phyloP scores from a whole-genome alignment of 2,113 vertebrate genomes.

The Ictalurus furcatus region DNA sequence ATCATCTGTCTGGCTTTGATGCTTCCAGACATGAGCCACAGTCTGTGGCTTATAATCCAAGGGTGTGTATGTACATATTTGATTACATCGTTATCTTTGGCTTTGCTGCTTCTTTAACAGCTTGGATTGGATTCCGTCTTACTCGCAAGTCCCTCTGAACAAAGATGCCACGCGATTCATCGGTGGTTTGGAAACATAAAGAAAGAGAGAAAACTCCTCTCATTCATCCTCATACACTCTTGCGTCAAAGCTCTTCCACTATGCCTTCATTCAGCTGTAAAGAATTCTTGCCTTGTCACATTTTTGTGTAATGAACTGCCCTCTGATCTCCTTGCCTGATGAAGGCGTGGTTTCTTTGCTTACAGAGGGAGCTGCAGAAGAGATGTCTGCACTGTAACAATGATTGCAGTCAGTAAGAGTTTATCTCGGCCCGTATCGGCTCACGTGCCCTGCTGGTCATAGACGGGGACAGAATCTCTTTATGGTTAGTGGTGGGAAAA shows the following conservation, averaged over 20 bases:
- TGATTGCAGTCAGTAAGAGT: constrained; percentile 46
- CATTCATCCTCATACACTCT: constrained; percentile 12
- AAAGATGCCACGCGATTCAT: neutral
- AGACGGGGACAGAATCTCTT: constrained; percentile 34
- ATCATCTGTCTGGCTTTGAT: neutral
- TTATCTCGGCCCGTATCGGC: constrained; percentile 50
- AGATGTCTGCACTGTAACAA: constrained; percentile 45
- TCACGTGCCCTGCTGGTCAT: constrained; percentile 45
- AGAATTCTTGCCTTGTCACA: constrained; percentile 46
- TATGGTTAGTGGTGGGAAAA: constrained; percentile 37
- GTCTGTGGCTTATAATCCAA: neutral
- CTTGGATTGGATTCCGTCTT: neutral
- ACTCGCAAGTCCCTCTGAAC: neutral
- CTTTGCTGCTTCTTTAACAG: neutral
- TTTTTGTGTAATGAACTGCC: constrained; percentile 42
- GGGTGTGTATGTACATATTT: neutral
- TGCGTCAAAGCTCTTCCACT: neutral
- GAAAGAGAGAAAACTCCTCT: neutral
- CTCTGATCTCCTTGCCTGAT: constrained; percentile 38
- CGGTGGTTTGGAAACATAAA: neutral
- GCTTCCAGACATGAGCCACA: neutral
- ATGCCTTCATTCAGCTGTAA: constrained; percentile 40
- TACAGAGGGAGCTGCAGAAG: constrained; percentile 30
- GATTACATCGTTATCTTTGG: neutral
- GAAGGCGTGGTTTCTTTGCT: constrained; percentile 22